These are phyloP conservation scores for Heliconius erato DNA, from an alignment of 2,888 invertebrate species.

Conservation along the genomic window DNA sequence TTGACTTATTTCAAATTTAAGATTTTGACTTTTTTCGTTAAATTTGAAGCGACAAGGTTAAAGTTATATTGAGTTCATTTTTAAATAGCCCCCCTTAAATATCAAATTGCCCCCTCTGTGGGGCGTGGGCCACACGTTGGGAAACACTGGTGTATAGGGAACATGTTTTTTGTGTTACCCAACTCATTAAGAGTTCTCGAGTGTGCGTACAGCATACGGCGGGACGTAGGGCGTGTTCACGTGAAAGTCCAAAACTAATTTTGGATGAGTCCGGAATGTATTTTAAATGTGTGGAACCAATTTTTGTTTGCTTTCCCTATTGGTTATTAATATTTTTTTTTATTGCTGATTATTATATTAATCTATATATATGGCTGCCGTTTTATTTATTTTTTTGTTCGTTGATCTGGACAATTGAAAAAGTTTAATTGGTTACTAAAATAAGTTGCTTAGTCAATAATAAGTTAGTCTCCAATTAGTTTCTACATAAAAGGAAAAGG, in stretches of 20 bases:
- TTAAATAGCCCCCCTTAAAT: too few relatives aligned
- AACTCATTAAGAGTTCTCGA: constrained; percentile 78
- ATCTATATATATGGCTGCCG: constrained; percentile 30
- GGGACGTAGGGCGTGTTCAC: constrained; percentile 60
- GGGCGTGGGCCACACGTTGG: too few relatives aligned
- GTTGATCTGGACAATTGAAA: constrained; percentile 55
- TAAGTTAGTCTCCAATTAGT: constrained; percentile 26
- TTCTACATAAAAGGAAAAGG: not conserved
- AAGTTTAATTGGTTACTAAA: constrained; percentile 25
- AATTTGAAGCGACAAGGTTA: too few relatives aligned
- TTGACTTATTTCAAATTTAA: too few relatives aligned
- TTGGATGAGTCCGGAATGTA: constrained; percentile 69
- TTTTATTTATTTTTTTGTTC: constrained; percentile 29
- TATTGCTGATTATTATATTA: not conserved
- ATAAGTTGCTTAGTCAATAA: constrained; percentile 31
- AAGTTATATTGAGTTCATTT: too few relatives aligned
- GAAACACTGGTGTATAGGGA: constrained; percentile 59
- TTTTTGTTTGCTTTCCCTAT: constrained; percentile 72
- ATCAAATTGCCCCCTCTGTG: too few relatives aligned
- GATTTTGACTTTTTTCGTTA: too few relatives aligned
- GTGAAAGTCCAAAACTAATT: constrained; percentile 75
- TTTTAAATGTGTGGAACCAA: constrained; percentile 75
- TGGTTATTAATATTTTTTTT: constrained; percentile 52
- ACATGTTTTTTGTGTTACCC: constrained; percentile 81
- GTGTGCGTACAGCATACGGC: constrained; percentile 80